Conservation (phyloP, 2,797 vertebrate genomes). For the Podarcis lilfordi region DNA sequence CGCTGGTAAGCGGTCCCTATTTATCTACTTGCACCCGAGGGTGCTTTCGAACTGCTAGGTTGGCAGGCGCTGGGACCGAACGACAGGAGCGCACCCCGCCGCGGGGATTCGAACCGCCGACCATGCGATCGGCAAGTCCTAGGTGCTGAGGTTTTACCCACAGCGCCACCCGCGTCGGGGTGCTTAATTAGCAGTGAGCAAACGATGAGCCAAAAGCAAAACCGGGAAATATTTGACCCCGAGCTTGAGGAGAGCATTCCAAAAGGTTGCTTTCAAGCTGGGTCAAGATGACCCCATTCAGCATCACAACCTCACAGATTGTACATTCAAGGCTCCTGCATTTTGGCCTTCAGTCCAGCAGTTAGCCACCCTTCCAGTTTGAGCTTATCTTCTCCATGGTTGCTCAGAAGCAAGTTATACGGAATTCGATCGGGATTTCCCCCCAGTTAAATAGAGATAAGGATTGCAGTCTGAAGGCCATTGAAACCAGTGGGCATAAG, state of each 20-base stretch:
- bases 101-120: no score
- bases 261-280: constrained; percentile 45
- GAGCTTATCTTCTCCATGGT: not conserved
- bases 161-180: not conserved
- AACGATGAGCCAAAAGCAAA: not conserved
- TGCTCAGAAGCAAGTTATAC: not conserved
- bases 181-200: constrained; percentile 40
- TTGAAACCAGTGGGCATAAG: not conserved
- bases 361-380: no score
- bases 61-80: no score
- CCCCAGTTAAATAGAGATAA: not conserved
- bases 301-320: not conserved
- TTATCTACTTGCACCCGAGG: no score
- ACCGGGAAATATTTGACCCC: not conserved
- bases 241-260: not conserved
- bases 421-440: not conserved
- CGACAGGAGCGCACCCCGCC: no score
- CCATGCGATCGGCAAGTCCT: no score
- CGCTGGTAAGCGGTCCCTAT: no score
- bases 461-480: not conserved
- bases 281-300: not conserved
- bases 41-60: no score
- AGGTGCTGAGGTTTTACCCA: no score
- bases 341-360: not conserved
- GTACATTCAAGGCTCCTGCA: not conserved